These are phyloP conservation scores for Grammomys dolichurus DNA, from an alignment of 2,113 vertebrate species.

Conservation along the genomic window DNA sequence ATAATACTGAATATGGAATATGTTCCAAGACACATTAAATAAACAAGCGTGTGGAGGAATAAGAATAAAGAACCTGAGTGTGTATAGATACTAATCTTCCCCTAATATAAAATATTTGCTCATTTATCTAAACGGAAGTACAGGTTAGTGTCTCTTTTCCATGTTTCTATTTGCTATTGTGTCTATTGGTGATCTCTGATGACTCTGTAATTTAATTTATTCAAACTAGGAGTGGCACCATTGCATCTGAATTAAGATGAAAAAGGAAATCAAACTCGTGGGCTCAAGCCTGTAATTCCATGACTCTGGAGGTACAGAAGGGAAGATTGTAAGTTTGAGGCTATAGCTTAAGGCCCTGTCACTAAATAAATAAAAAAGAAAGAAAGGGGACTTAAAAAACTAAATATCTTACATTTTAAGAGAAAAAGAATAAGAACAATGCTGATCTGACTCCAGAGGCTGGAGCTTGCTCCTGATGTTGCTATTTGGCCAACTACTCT, in stretches of 20 bases:
- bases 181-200: not conserved
- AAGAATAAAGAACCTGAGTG: not conserved
- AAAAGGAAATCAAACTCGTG: not conserved
- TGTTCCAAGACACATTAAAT: not conserved
- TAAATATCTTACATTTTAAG: not conserved
- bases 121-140: not conserved
- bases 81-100: not conserved
- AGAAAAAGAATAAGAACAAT: not conserved
- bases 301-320: not conserved
- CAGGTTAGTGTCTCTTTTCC: not conserved
- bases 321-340: not conserved
- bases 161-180: not conserved
- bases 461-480: not conserved
- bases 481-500: not conserved
- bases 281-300: not conserved
- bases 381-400: not conserved
- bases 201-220: not conserved
- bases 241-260: constrained; percentile 25
- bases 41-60: not conserved
- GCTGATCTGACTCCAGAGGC: not conserved
- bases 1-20: not conserved
- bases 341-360: not conserved
- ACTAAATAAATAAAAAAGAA: not conserved
- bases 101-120: not conserved
- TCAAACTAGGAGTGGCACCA: not conserved